phyloP scores from a whole-genome alignment of 2,113 vertebrate genomes.

The Gymnobelideus leadbeateri region DNA sequence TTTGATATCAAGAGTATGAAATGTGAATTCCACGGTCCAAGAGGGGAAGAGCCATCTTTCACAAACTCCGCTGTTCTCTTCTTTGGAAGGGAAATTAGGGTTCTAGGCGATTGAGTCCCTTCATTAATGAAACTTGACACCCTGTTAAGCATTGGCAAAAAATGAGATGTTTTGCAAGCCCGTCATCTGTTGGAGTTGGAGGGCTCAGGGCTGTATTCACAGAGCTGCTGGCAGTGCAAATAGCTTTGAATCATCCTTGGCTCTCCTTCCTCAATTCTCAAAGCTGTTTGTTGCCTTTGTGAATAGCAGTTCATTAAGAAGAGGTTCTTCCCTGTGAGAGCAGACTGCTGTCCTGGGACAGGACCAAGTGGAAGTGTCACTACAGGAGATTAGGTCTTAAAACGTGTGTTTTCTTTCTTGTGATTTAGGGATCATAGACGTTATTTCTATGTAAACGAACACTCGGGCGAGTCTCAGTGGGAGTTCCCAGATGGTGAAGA shows the following conservation, averaged over 20 bases:
- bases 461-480: slow-evolving; percentile 96
- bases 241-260: slow-evolving; percentile 84
- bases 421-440: slow-evolving; percentile 99
- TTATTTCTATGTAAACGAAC: slow-evolving; percentile 99
- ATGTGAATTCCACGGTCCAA: slow-evolving; percentile 84
- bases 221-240: slow-evolving; percentile 83
- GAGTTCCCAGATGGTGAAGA: slow-evolving; percentile 96
- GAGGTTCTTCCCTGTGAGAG: slow-evolving; percentile 87
- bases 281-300: slow-evolving; percentile 86
- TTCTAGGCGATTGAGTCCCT: slow-evolving; percentile 80
- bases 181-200: slow-evolving; percentile 80
- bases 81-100: slow-evolving; percentile 84
- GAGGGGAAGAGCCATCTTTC: slow-evolving; percentile 87
- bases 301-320: slow-evolving; percentile 84
- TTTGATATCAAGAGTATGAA: slow-evolving; percentile 87
- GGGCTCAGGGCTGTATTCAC: slow-evolving; percentile 82
- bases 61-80: slow-evolving; percentile 84
- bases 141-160: slow-evolving; percentile 74
- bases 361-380: slow-evolving; percentile 82
- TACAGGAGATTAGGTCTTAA: slow-evolving; percentile 79
- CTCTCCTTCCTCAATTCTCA: slow-evolving; percentile 83
- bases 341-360: slow-evolving; percentile 85
- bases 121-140: slow-evolving; percentile 77
- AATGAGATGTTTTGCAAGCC: slow-evolving; percentile 76
- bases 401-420: slow-evolving; percentile 93